Base-by-base conservation (phyloP, 2,113 vertebrate genomes). In the Haplochromis vanheusdeni region DNA sequence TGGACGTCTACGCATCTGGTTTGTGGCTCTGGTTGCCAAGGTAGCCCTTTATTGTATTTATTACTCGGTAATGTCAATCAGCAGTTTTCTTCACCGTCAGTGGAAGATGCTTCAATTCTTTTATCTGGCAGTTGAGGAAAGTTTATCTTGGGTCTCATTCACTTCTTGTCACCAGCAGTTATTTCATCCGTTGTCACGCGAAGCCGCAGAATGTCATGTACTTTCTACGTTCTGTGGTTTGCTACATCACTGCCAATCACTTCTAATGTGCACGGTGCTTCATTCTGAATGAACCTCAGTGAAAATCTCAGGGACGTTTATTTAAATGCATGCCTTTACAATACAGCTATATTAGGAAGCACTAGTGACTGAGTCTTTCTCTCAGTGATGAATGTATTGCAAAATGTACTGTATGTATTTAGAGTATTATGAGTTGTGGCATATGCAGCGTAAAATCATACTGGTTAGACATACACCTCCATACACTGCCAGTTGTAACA, bases 1-100 rank as follows among this genome's bases (percentile, higher is more conserved):
- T 65, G 60, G 33, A 13, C 2, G 0, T 13, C 6, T 65, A 37
- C 2, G 0, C 19, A 37, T 65, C 33, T 65, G 19, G 6, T 65
- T 65, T 37, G 60, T 65, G 37, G 65, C 65, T 70, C 37, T 23
- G 21, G 65, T 70, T 45, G 21, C 13, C 37, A 42, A 42, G 37
- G 12, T 42, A 42, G 13, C n/a, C 37, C n/a, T 42, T 23, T 70
- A 23, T 16, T 42, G 13, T 70, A 70, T 70, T 70, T 70, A 16
- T 42, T 70, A 70, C 21, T 42, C 2, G 0, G n/a, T 9, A 23
- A 42, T 26, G 3, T 70, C 37, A 70, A 45, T 70, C 21, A 10
- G 33, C 2, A 45, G 37, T 70, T 23, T 70, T 10, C 37, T 23
- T 73, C 68, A 45, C 37, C 2, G 1, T 73, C 68, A 73, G 14